These are phyloP conservation scores for Rambutsinella grinnellia DNA, from an alignment of 2,888 invertebrate genomes.

Conservation along the genomic window DNA sequence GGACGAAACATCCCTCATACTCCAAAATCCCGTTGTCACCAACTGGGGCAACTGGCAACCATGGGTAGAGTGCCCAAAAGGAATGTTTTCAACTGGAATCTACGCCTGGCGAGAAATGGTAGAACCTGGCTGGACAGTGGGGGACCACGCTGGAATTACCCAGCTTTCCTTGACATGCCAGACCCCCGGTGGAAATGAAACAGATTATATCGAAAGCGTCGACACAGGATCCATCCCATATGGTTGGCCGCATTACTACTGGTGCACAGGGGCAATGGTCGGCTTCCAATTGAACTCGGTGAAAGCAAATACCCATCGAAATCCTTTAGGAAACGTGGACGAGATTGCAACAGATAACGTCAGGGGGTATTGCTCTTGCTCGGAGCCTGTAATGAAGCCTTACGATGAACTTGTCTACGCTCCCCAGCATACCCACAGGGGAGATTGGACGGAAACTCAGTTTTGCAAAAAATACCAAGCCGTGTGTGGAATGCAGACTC, in stretches of 20 bases:
- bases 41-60: conserved; percentile 47
- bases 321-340: conserved; percentile 34
- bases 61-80: conserved; percentile 43
- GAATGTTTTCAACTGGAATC: conserved; percentile 51
- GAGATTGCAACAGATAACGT: conserved; percentile 54
- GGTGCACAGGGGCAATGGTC: conserved; percentile 43
- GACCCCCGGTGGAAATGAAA: conserved; percentile 25
- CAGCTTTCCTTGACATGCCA: conserved; percentile 34
- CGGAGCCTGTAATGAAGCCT: conserved; percentile 40
- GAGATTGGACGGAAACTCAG: too few relatives aligned
- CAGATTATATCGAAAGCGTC: conserved; percentile 29
- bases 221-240: too few relatives aligned
- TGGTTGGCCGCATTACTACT: conserved; percentile 50
- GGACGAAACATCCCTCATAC: background rate
- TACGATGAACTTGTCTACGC: conserved; percentile 40
- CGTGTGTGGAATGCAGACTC: conserved; percentile 56
- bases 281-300: conserved; percentile 54
- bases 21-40: conserved; percentile 49
- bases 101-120: conserved; percentile 52
- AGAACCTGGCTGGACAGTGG: background rate
- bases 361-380: conserved; percentile 54
- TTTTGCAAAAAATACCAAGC: conserved; percentile 47
- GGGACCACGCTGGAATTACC: conserved; percentile 50
- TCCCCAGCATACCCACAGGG: conserved; percentile 48
- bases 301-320: too few relatives aligned